Evolutionary conservation across 2,113 vertebrate species (phyloP), one percentile per base, ranked within the genome.

Genomic region (Apaloderma vittatum): DNA sequence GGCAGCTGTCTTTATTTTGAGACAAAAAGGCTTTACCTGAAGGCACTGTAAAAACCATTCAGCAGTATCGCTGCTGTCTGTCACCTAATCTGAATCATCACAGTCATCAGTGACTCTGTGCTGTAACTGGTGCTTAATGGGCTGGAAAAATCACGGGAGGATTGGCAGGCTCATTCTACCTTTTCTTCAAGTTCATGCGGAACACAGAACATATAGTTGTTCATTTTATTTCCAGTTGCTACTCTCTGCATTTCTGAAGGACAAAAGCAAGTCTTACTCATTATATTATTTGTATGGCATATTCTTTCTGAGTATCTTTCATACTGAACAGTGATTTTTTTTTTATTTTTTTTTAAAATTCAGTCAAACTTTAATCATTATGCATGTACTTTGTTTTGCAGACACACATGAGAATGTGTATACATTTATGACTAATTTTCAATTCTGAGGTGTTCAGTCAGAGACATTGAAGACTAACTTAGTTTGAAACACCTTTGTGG

Each of bases 11-110:
- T 94, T 78, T 85, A 71, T 55, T 91, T 61, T 73, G 45, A 94
- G 75, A 68, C 40, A 72, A 19, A 86, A 65, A 43, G 27, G 15
- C 29, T 93, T 96, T 88, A 96, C 86, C 93, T 97, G 91, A 82
- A 90, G 88, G 80, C 57, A 57, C 40, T 55, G 30, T 73, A 79
- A 93, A 96, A 89, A 15, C 17, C 34, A 30, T 29, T 70, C 71
- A 72, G 58, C 15, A n/a, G 17, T 43, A 24, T 51, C 0, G 0
- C 18, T 61, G 16, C 68, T 89, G 40, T 92, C 88, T 83, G 55
- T 86, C 92, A 62, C 52, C 67, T 88, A 61, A 45, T 43, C 52
- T 68, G 94, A 85, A 72, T 85, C 90, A 88, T 36, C 34, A n/a
- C 5, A 18, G 67, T 78, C 29, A 54, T 68, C 65, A 37, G 45